These are phyloP conservation scores for Corythaixoides concolor DNA, from an alignment of 2,113 vertebrate species.

Conservation along the genomic window DNA sequence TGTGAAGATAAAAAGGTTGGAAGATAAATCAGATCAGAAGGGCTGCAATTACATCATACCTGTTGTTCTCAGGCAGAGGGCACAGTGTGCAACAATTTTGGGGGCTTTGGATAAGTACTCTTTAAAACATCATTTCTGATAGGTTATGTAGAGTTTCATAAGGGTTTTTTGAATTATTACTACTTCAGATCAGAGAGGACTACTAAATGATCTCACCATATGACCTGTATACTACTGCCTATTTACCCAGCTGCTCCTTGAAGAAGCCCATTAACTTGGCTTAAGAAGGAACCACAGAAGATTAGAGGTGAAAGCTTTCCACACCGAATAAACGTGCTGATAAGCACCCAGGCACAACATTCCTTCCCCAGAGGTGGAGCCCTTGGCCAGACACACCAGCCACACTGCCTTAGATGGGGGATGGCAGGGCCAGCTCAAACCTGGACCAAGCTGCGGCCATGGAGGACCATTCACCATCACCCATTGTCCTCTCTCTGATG, in stretches of 20 bases:
- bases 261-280: neutral
- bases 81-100: neutral
- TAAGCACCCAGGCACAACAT: accelerated
- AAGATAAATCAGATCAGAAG: neutral
- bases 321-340: accelerated
- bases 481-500: neutral
- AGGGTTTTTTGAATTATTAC: neutral
- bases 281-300: neutral
- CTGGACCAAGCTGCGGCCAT: neutral
- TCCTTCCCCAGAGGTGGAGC: neutral
- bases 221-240: neutral
- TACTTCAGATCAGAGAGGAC: neutral
- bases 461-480: too few relatives aligned
- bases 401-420: accelerated
- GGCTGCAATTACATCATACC: neutral
- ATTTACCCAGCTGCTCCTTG: neutral
- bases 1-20: neutral
- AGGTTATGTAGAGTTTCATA: neutral
- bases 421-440: neutral
- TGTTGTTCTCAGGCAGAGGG: neutral
- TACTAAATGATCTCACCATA: neutral
- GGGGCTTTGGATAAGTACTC: neutral
- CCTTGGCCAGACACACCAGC: too few relatives aligned
- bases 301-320: neutral
- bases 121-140: neutral